phyloP scores from a whole-genome alignment of 1,140 invertebrate species.

The Dendrolimus kikuchii region DNA sequence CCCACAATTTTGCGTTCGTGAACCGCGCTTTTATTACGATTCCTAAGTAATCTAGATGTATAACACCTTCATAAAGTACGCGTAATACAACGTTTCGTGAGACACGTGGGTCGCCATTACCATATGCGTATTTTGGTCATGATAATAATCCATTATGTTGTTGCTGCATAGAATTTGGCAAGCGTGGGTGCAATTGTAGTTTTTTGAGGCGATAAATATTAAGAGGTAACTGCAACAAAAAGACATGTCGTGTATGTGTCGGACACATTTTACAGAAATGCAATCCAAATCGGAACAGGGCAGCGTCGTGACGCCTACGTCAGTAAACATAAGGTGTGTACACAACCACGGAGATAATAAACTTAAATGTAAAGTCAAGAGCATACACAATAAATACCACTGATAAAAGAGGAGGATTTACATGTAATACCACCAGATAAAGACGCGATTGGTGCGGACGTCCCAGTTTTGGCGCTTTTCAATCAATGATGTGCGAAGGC shows the following conservation, averaged over 20 bases:
- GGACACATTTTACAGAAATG: slow-evolving; percentile 39
- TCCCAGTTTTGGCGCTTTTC: slow-evolving; percentile 25
- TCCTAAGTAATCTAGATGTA: slow-evolving; percentile 53
- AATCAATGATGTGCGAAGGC: slow-evolving; percentile 19
- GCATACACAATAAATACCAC: slow-evolving; percentile 56
- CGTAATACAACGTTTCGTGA: slow-evolving; percentile 33
- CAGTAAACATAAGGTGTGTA: slow-evolving; percentile 39
- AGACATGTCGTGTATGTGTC: slow-evolving; percentile 19
- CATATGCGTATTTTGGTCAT: slow-evolving; percentile 31
- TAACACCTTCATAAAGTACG: slow-evolving; percentile 41
- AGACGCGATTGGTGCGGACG: slow-evolving; percentile 28
- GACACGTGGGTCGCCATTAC: slow-evolving; percentile 39
- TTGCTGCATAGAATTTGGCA: slow-evolving; percentile 35
- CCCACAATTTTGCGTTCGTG: slow-evolving; percentile 37
- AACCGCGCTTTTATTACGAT: slow-evolving; percentile 44
- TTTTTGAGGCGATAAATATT: slow-evolving; percentile 19
- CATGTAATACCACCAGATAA: slow-evolving; percentile 42
- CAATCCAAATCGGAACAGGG: slow-evolving; percentile 44
- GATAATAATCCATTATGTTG: slow-evolving; percentile 41
- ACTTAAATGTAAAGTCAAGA: slow-evolving; percentile 42
- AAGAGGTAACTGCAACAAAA: slow-evolving; percentile 31
- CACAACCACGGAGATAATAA: slow-evolving; percentile 32
- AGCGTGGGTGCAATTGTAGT: slow-evolving; percentile 41
- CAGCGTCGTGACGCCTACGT: slow-evolving; percentile 52
- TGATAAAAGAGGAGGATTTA: slow-evolving; percentile 51